Conservation (phyloP, 2,888 invertebrate species). For the Ectropis crepuscularia region DNA sequence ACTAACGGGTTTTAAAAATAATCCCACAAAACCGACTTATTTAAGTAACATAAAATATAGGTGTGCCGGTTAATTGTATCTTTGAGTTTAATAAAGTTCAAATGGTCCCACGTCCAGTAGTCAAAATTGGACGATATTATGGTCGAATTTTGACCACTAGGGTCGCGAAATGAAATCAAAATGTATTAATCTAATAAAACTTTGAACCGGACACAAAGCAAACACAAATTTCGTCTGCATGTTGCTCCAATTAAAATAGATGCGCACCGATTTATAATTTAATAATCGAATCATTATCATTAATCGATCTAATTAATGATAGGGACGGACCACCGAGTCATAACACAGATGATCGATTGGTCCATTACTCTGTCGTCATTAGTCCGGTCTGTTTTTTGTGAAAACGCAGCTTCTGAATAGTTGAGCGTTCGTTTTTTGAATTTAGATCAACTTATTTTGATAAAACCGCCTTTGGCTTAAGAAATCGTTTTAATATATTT, state of each 20-base stretch:
- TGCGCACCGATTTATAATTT: constrained; percentile 20
- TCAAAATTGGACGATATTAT: no score
- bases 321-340: constrained; percentile 63
- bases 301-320: constrained; percentile 70
- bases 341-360: constrained; percentile 65
- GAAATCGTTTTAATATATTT: no score
- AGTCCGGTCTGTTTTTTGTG: constrained; percentile 25
- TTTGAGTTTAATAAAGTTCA: no score
- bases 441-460: not conserved
- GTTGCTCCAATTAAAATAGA: constrained; percentile 17
- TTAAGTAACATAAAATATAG: no score
- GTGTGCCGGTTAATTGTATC: no score
- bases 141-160: no score
- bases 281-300: constrained; percentile 35
- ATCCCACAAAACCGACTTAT: no score
- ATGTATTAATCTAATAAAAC: no score
- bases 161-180: no score
- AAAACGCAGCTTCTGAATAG: constrained; percentile 26
- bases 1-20: no score
- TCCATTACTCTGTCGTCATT: constrained; percentile 59
- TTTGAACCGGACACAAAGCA: no score
- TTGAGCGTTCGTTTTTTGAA: not conserved
- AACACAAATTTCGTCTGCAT: not conserved
- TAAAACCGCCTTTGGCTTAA: not conserved
- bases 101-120: no score